Evolutionary conservation across 2,888 invertebrate species (phyloP), one percentile per base, ranked within the genome.

Genomic region (Lamellibrachia columna): DNA sequence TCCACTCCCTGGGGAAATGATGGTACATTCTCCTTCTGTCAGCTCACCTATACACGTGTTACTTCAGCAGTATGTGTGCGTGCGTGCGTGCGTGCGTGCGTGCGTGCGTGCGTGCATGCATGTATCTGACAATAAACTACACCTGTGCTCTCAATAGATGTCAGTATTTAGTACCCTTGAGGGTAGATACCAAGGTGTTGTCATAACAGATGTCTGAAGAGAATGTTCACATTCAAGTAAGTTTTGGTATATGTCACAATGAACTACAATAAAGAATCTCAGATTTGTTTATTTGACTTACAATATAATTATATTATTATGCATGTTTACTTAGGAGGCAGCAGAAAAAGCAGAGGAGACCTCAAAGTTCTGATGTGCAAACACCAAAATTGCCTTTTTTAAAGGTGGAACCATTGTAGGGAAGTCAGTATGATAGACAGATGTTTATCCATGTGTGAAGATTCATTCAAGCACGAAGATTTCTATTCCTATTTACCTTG

Each of bases 121-220:
- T 75, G 22, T 75, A 75, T 75, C 11, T 75, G 22, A 75, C n/a
- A 22, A 22, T 22, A 75, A 75, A 75, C 15, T 75, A 75, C 75
- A 75, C 75, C 75, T 75, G 75, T 75, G 58, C 75, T 6, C 75
- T 75, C 75, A 75, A 15, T 75, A 75, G 22, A 75, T 75, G 15
- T 75, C 75, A 75, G 75, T 75, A 6, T 75, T 40, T 40, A 40
- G 22, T 75, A n/a, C 22, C 75, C 22, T 75, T 75, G 15, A 75
- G 22, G 75, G n/a, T 75, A 75, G 75, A 75, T 75, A 75, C 75
- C 75, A 22, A 75, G n/a, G n/a, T 75, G 75, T 75, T 75, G 75
- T 75, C 75, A 75, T 75, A 75, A 75, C 75, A 75, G 75, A 75
- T 75, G n/a, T 40, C 40, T 40, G 40, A 40, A 40, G 40, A 40